Percentiles rank a stretch among this genome's conserved stretches.
These are phyloP conservation scores for Antechinus stuartii DNA, from an alignment of 2,113 vertebrate genomes.

Conservation along the genomic window DNA sequence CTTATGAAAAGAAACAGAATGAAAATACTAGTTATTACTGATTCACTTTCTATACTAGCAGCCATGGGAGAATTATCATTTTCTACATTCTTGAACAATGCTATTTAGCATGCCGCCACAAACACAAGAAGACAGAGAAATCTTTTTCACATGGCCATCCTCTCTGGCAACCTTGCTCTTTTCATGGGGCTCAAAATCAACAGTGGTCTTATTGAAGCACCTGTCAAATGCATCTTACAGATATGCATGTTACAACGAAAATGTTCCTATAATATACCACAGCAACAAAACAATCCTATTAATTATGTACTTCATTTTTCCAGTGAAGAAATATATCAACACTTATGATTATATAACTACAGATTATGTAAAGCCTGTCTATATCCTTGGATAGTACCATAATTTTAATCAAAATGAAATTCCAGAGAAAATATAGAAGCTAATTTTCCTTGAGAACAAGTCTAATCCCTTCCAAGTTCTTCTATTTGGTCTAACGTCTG, in stretches of 20 bases:
- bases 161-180: neutral
- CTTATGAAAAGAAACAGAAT: neutral
- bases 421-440: neutral
- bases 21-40: neutral
- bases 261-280: neutral
- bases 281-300: neutral
- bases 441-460: neutral
- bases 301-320: neutral
- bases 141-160: neutral
- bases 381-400: neutral
- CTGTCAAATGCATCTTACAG: neutral
- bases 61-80: neutral
- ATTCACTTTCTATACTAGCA: neutral
- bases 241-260: neutral
- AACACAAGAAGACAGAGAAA: neutral
- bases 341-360: neutral
- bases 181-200: neutral
- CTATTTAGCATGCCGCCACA: neutral
- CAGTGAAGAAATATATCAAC: neutral
- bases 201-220: neutral
- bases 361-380: neutral
- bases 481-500: neutral
- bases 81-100: neutral
- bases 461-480: neutral
- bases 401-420: neutral